These are phyloP conservation scores for Drosophila merina DNA, from an alignment of 2,888 invertebrate genomes.

Conservation along the genomic window DNA sequence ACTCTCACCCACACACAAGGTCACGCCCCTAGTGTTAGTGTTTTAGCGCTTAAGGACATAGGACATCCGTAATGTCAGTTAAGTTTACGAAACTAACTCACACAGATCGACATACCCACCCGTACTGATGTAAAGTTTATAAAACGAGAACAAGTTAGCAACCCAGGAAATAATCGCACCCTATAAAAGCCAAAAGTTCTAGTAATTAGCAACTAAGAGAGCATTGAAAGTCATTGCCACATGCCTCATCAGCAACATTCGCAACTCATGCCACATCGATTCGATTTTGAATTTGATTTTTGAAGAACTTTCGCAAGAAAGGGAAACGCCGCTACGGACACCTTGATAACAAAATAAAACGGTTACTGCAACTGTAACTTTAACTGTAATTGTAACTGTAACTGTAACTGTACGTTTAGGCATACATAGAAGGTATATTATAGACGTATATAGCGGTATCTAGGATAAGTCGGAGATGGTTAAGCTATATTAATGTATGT, in stretches of 20 bases:
- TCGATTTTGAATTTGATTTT: constrained; percentile 40
- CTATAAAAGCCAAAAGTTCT: constrained; percentile 19
- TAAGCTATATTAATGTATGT: constrained; percentile 23
- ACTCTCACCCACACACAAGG: constrained; percentile 3
- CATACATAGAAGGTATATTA: constrained; percentile 6
- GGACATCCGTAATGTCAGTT: constrained; percentile 29
- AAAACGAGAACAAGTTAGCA: constrained; percentile 48
- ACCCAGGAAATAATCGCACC: constrained; percentile 36
- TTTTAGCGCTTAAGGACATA: constrained; percentile 23
- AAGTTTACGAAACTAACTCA: constrained; percentile 38
- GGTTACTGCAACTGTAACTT: constrained; percentile 40
- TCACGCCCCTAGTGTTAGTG: constrained; percentile 4
- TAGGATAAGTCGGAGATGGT: constrained; percentile 26
- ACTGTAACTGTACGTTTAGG: constrained; percentile 44
- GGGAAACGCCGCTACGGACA: constrained; percentile 73
- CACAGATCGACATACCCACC: constrained; percentile 62
- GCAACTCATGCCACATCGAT: constrained; percentile 20
- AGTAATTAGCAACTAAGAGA: constrained; percentile 31
- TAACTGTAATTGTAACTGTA: not conserved
- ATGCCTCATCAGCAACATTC: not conserved
- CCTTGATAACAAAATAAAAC: constrained; percentile 50
- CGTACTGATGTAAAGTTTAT: constrained; percentile 75
- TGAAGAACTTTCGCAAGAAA: constrained; percentile 41
- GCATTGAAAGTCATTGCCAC: constrained; percentile 8
- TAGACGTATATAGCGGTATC: constrained; percentile 4